Conservation (phyloP, 2,888 invertebrate genomes). For the Lottia scabra region DNA sequence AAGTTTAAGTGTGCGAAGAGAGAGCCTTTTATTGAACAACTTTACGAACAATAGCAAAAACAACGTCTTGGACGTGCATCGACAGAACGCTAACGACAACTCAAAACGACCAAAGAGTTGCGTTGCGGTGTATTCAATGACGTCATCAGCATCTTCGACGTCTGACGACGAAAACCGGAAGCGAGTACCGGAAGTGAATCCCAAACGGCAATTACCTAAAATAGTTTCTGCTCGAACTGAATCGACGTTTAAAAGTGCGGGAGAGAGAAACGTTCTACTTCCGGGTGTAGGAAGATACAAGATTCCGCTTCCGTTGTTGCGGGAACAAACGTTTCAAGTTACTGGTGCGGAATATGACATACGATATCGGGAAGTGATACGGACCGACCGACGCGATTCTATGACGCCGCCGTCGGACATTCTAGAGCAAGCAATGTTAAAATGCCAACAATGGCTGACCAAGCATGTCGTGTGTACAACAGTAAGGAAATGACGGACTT, state of each 20-base stretch:
- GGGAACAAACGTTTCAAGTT: conserved; percentile 55
- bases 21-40: neutral
- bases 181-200: neutral
- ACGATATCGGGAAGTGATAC: conserved; percentile 49
- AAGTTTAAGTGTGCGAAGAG: neutral
- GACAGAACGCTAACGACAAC: neutral
- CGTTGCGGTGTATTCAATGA: neutral
- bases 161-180: neutral
- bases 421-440: conserved; percentile 48
- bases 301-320: conserved; percentile 20
- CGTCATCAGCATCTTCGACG: neutral
- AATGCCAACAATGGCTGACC: conserved; percentile 55
- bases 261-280: conserved; percentile 20
- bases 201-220: neutral
- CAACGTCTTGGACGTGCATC: neutral
- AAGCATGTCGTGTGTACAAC: conserved; percentile 19
- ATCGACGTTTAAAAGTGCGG: neutral
- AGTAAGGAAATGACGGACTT: neutral
- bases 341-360: conserved; percentile 59
- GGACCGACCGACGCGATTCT: conserved; percentile 44
- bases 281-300: conserved; percentile 47
- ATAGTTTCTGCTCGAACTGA: neutral
- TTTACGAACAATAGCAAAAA: neutral
- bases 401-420: conserved; percentile 57
- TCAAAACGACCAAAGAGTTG: neutral